These are phyloP conservation scores for Hydropotes inermis DNA, from an alignment of 2,113 vertebrate species.

Conservation along the genomic window DNA sequence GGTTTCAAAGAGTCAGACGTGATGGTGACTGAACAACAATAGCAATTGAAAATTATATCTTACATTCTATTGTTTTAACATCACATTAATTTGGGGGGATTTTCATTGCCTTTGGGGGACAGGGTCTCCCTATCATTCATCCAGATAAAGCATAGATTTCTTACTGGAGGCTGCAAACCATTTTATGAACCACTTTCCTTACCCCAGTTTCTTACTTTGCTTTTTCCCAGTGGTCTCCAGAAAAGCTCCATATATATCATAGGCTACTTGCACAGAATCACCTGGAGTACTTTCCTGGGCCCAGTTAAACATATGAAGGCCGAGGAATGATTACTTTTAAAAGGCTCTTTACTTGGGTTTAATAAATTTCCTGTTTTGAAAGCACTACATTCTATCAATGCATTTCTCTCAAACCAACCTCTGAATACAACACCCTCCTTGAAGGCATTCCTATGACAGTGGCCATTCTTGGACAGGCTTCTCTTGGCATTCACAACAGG, in stretches of 20 bases:
- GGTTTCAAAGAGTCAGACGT: neutral
- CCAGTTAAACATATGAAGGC: neutral
- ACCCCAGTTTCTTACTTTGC: neutral
- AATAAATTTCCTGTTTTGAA: neutral
- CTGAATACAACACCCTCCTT: neutral
- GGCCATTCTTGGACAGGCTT: rapidly evolving
- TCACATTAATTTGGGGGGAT: neutral
- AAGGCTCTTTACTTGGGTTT: neutral
- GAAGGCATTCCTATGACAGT: neutral
- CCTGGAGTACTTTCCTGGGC: neutral
- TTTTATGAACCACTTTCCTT: neutral
- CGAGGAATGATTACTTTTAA: neutral
- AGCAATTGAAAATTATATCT: neutral
- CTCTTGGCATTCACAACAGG: neutral
- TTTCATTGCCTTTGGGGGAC: rapidly evolving
- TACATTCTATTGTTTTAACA: neutral
- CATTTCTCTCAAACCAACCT: neutral
- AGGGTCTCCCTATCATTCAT: neutral
- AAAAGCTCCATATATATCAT: too few relatives aligned
- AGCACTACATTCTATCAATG: neutral
- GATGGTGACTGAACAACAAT: neutral
- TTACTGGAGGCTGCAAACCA: neutral
- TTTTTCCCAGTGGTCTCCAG: neutral
- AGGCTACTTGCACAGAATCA: neutral
- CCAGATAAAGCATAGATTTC: neutral